Base-by-base conservation (phyloP, 1,140 invertebrate species). In the Cecropterus lyciades region DNA sequence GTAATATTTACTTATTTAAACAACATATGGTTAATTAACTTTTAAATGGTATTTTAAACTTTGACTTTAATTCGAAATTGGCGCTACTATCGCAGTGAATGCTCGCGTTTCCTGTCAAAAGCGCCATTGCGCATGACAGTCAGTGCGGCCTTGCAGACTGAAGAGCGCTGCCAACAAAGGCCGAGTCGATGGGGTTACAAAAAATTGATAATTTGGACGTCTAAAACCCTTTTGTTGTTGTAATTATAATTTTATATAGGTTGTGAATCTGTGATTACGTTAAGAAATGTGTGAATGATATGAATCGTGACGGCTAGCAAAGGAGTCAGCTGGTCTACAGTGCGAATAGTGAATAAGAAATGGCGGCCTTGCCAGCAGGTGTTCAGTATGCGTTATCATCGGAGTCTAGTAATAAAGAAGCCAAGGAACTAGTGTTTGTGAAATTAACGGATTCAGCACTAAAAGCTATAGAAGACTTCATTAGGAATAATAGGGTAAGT, bases 341-440 rank as follows among this genome's bases (percentile, higher is more conserved):
- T 92, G 87, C 90, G 90, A 92, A 92, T 92, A 92, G 91, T 92
- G 90, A 91, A 87, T 92, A 91, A 92, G 91, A 96, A 96, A 98
- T 98, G 97, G 97, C 97, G 95, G 95, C 96, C 95, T 96, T 98
- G 94, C 95, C 96, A 94, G 96, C 97, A 95, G 97, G 97, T 95
- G 95, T 96, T 94, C 96, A 98, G 94, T 98, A 98, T 97, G 97
- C 96, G 94, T 96, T 98, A 94, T 97, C 97, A 94, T 97, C 97
- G 90, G 96, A 96, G 92, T 95, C 94, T 93, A 95, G 95, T 95
- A 95, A 95, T 94, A 95, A 95, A 94, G 95, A 96, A 93, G 95
- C 95, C 93, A 98, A 98, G 94, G 95, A 97, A 85, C 95, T 98
- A 89, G 95, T 98, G 92, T 98, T 98, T 94, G 96, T 98, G 86